Evolutionary conservation across 1,140 invertebrate genomes (phyloP).

Genomic region (Drosophila melanogaster): DNA sequence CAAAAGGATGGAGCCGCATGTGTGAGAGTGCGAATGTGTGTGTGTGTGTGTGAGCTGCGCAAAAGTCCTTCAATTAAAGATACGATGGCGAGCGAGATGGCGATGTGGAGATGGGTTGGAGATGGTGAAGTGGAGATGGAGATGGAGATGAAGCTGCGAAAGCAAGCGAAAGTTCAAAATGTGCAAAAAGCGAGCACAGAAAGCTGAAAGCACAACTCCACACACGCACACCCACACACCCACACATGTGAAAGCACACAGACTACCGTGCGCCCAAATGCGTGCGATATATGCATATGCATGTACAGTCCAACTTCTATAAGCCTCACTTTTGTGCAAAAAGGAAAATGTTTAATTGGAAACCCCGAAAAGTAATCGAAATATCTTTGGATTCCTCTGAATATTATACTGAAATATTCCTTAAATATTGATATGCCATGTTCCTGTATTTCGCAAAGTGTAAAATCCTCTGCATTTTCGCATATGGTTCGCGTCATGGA

Average conservation of each 20-base stretch:
- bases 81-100: constrained; percentile 67
- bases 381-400: no score
- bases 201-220: constrained; percentile 48
- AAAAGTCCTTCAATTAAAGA: constrained; percentile 83
- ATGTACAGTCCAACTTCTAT: constrained; percentile 29
- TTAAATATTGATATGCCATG: no score
- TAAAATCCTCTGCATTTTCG: background rate
- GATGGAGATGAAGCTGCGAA: constrained; percentile 18
- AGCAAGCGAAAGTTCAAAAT: constrained; percentile 59
- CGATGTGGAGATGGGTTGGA: constrained; percentile 32
- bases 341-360: no score
- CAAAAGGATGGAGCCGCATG: constrained; percentile 35
- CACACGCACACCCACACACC: constrained; percentile 11
- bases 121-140: constrained; percentile 13
- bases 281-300: constrained; percentile 27
- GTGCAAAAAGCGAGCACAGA: constrained; percentile 35
- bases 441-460: background rate
- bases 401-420: no score
- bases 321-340: no score
- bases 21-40: constrained; percentile 39
- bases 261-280: constrained; percentile 10
- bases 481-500: background rate
- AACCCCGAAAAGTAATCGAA: no score
- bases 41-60: constrained; percentile 66
- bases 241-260: background rate